Percentiles rank a stretch among this genome's conserved stretches.
Conservation (phyloP, 2,797 vertebrate genomes). For the Sebastes vulpes region DNA sequence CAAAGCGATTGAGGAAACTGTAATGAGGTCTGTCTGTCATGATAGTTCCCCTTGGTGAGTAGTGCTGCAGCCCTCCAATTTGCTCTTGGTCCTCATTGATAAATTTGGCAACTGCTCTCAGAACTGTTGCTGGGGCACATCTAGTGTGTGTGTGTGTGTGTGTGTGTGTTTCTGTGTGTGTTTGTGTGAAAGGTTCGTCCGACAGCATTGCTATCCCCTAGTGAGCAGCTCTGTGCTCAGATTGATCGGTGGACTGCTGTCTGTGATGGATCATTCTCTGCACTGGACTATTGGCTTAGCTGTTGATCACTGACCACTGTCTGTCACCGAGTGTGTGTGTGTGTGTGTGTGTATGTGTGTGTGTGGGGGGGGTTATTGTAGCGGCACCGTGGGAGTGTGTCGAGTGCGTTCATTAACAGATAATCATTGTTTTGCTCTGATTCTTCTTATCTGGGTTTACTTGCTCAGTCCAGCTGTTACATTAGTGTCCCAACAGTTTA, state of each 20-base stretch:
- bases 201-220: constrained; percentile 34
- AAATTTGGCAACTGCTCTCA: constrained; percentile 44
- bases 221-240: constrained; percentile 38
- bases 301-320: constrained; percentile 61
- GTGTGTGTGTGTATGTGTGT: neutral
- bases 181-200: constrained; percentile 11
- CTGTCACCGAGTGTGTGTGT: constrained; percentile 1
- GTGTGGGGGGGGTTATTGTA: constrained; percentile 3
- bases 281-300: constrained; percentile 50
- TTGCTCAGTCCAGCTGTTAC: constrained; percentile 23
- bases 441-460: constrained; percentile 38
- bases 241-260: constrained; percentile 57
- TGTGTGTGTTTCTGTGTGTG: neutral
- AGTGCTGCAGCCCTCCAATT: constrained; percentile 30
- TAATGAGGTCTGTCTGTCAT: constrained; percentile 43
- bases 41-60: constrained; percentile 57
- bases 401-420: constrained; percentile 33
- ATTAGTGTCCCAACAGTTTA: constrained; percentile 30
- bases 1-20: too few relatives aligned
- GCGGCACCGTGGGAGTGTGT: constrained; percentile 7
- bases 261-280: constrained; percentile 63
- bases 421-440: constrained; percentile 30
- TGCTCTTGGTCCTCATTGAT: constrained; percentile 48
- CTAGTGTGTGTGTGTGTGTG: constrained; percentile 9
- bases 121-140: constrained; percentile 35